Percentiles rank a stretch among this genome's conserved stretches.
Evolutionary conservation across 2,888 invertebrate species (phyloP).

Genomic region (Alviniconcha strummeri): DNA sequence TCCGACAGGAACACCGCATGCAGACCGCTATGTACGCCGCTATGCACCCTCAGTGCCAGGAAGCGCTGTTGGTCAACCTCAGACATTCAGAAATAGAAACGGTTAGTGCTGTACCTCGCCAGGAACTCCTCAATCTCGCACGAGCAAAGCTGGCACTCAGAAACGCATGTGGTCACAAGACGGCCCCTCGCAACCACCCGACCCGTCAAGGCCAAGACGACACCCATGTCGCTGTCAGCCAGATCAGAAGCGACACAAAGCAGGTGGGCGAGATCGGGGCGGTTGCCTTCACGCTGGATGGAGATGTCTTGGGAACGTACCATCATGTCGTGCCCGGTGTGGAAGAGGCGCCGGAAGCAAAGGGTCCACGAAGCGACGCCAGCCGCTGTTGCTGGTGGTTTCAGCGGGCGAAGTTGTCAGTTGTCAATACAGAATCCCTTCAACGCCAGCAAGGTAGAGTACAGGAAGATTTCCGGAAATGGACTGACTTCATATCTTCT

Average conservation of each 20-base stretch:
- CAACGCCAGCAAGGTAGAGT: no score
- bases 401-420: no score
- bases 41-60: no score
- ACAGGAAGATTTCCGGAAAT: background rate
- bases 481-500: background rate
- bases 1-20: no score
- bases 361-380: background rate
- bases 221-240: background rate
- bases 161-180: background rate
- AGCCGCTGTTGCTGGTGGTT: no score
- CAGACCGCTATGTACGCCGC: no score
- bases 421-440: no score
- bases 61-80: no score
- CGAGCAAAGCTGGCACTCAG: constrained; percentile 2
- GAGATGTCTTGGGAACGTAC: background rate
- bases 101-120: background rate
- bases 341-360: background rate
- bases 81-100: background rate
- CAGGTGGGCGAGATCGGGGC: background rate
- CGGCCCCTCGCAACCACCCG: background rate
- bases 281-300: background rate
- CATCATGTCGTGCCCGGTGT: background rate
- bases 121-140: background rate
- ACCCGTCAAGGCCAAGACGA: background rate
- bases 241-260: background rate